These are phyloP conservation scores for Somateria mollissima DNA, from an alignment of 2,797 vertebrate species.

Conservation along the genomic window DNA sequence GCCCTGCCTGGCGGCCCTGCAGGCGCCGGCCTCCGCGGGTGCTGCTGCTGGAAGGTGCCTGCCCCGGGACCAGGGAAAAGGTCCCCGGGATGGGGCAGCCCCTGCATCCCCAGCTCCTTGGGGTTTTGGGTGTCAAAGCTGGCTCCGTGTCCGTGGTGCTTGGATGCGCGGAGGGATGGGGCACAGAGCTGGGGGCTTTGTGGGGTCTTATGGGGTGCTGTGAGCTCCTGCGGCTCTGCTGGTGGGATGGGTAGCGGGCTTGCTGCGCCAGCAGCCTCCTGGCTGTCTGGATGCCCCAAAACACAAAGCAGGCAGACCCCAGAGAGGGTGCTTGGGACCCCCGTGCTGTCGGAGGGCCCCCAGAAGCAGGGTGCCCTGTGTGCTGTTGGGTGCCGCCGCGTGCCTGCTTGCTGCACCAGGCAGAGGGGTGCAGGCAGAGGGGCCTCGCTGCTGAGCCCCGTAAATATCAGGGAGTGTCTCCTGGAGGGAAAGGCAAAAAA, in stretches of 20 bases:
- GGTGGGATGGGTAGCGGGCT: not conserved
- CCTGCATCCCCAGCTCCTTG: not conserved
- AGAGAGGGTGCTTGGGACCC: not conserved
- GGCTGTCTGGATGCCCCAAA: not conserved
- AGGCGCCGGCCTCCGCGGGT: not conserved
- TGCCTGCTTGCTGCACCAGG: not conserved
- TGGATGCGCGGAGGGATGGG: accelerated
- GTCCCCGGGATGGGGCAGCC: too few species aligned
- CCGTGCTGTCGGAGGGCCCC: not conserved
- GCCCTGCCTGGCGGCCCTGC: constrained; percentile 35
- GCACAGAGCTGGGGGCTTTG: not conserved
- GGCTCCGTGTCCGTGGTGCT: not conserved
- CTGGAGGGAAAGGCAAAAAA: not conserved
- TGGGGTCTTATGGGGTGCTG: not conserved
- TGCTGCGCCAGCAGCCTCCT: not conserved
- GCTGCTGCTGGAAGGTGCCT: too few species aligned
- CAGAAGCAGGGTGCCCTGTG: not conserved
- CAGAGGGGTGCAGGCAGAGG: not conserved
- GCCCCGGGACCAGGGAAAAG: too few species aligned
- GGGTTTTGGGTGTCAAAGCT: not conserved
- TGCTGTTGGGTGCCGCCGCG: not conserved
- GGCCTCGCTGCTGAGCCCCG: not conserved
- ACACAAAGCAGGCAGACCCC: not conserved
- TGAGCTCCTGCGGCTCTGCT: not conserved
- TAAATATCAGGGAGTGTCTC: not conserved